phyloP scores from a whole-genome alignment of 2,797 vertebrate genomes.

The Anabas testudineus region DNA sequence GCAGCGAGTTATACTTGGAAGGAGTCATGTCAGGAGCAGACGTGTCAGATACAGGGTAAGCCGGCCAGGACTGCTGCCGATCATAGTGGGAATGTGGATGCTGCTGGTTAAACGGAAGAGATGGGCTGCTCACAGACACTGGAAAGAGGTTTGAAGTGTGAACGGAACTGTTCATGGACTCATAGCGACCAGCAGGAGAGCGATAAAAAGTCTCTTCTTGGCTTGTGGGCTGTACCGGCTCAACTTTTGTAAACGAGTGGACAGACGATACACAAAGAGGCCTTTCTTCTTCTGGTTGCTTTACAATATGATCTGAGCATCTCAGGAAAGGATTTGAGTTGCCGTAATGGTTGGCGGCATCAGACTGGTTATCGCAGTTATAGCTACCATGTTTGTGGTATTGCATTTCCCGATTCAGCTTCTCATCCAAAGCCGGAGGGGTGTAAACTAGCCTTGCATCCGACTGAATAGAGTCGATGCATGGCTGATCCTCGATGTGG shows the following conservation, averaged over 20 bases:
- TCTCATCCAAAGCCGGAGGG: slow-evolving; percentile 80
- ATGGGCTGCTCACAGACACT: slow-evolving; percentile 55
- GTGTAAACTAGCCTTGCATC: slow-evolving; percentile 47
- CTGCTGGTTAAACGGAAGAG: slow-evolving; percentile 52
- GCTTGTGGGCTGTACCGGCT: slow-evolving; percentile 45
- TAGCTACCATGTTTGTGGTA: slow-evolving; percentile 90
- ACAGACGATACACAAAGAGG: slow-evolving; percentile 73
- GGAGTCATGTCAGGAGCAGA: slow-evolving; percentile 42
- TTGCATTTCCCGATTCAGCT: slow-evolving; percentile 88
- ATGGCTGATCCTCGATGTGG: slow-evolving; percentile 14
- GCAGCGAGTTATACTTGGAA: slow-evolving; percentile 25
- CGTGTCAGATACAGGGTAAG: slow-evolving; percentile 67
- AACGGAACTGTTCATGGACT: slow-evolving; percentile 19
- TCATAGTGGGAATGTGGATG: slow-evolving; percentile 43
- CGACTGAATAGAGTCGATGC: slow-evolving; percentile 44
- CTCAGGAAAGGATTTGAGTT: slow-evolving; percentile 19
- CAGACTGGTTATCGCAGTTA: slow-evolving; percentile 70
- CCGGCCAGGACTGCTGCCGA: slow-evolving; percentile 76
- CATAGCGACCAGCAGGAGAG: slow-evolving; percentile 13
- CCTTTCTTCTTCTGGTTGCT: slow-evolving; percentile 48
- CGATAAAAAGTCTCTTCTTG: slow-evolving; percentile 21
- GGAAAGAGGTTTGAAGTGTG: slow-evolving; percentile 4
- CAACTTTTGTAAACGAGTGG: slow-evolving; percentile 78
- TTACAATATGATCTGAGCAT: slow-evolving; percentile 25
- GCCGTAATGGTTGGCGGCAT: slow-evolving; percentile 6